These are phyloP conservation scores for Hypothenemus hampei DNA, from an alignment of 1,140 invertebrate genomes.

Conservation along the genomic window DNA sequence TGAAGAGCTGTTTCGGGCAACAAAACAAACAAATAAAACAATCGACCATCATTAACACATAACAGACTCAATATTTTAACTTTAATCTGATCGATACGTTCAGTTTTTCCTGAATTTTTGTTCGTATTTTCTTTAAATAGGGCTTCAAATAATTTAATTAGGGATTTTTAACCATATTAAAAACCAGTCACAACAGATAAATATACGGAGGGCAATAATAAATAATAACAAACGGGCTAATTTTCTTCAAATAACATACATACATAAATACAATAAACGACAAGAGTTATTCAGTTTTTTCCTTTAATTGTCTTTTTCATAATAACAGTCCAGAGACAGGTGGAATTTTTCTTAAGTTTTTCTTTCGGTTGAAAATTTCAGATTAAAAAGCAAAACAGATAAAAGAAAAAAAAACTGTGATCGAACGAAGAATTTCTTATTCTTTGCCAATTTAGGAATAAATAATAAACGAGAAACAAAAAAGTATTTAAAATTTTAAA, in stretches of 20 bases:
- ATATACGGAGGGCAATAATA: slow-evolving; percentile 36
- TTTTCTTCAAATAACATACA: slow-evolving; percentile 33
- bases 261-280: slow-evolving; percentile 32
- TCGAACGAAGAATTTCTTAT: slow-evolving; percentile 23
- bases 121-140: slow-evolving; percentile 22
- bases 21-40: slow-evolving; percentile 31
- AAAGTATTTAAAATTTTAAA: slow-evolving; percentile 34
- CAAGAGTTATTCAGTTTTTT: too few species aligned
- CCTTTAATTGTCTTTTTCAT: too few species aligned
- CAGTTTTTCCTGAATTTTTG: too few species aligned
- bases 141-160: too few species aligned
- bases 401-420: slow-evolving; percentile 30
- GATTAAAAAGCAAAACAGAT: too few species aligned
- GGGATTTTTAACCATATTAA: slow-evolving; percentile 21
- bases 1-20: slow-evolving; percentile 39
- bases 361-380: slow-evolving; percentile 19
- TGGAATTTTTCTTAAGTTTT: too few species aligned
- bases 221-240: slow-evolving; percentile 35
- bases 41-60: too few species aligned
- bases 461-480: slow-evolving; percentile 12
- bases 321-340: slow-evolving; percentile 17
- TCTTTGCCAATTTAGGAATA: slow-evolving; percentile 39
- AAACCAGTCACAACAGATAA: too few species aligned
- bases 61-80: slow-evolving; percentile 40
- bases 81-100: too few species aligned